A percentile compares a stretch with the other conserved stretches of the same genome.
Evolutionary conservation across 2,888 invertebrate genomes (phyloP).

Genomic region (Nomada goodeniana): DNA sequence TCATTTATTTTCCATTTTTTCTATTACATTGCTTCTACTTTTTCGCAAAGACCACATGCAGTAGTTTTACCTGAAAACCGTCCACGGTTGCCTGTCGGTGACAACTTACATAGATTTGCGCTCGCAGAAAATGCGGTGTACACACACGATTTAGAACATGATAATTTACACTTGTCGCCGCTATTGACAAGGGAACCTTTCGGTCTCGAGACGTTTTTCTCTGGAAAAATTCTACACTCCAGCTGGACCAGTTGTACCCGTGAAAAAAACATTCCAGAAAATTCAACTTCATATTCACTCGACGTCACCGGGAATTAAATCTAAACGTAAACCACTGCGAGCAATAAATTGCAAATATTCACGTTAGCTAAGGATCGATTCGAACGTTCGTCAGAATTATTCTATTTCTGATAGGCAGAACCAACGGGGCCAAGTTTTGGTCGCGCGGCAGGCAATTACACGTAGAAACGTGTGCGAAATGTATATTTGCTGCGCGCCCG

Average conservation of each 20-base stretch:
- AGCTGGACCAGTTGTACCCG: neutral
- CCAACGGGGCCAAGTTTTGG: slow-evolving; percentile 62
- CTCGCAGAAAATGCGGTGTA: slow-evolving; percentile 54
- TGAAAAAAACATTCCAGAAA: no score
- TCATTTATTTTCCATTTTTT: no score
- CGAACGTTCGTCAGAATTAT: slow-evolving; percentile 48
- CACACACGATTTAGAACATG: slow-evolving; percentile 44
- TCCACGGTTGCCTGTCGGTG: slow-evolving; percentile 65
- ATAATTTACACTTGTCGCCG: slow-evolving; percentile 61
- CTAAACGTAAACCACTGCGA: no score
- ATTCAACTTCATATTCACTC: neutral
- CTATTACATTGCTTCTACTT: no score
- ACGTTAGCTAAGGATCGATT: slow-evolving; percentile 32
- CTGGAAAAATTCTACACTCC: slow-evolving; percentile 13
- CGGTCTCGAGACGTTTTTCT: slow-evolving; percentile 41
- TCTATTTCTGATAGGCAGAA: slow-evolving; percentile 49
- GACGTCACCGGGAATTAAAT: neutral
- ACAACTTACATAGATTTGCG: slow-evolving; percentile 74
- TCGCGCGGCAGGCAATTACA: slow-evolving; percentile 64
- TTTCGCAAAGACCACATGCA: slow-evolving; percentile 31
- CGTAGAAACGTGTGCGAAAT: slow-evolving; percentile 46
- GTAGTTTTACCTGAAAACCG: slow-evolving; percentile 65
- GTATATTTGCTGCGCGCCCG: slow-evolving; percentile 50
- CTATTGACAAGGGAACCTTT: slow-evolving; percentile 60
- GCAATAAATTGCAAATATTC: slow-evolving; percentile 19